These are phyloP conservation scores for Trypoxylus dichotomus DNA, from an alignment of 1,140 invertebrate species.

Conservation along the genomic window DNA sequence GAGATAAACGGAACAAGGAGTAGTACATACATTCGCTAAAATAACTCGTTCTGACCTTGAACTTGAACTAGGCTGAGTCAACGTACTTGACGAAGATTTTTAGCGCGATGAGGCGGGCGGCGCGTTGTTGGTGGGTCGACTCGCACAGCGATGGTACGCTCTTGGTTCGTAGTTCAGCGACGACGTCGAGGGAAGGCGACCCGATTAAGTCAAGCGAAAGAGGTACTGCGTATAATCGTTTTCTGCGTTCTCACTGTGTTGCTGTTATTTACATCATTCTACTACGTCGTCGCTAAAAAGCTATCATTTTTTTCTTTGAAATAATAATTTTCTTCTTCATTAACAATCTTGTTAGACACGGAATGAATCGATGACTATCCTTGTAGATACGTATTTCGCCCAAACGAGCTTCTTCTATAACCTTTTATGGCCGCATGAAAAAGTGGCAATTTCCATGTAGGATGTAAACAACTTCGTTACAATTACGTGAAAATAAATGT, in stretches of 20 bases:
- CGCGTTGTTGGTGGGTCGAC: constrained; percentile 2
- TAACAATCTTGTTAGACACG: not conserved
- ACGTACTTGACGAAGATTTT: constrained; percentile 29
- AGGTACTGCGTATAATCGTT: not conserved
- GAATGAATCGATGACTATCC: not conserved
- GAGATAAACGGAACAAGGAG: constrained; percentile 13
- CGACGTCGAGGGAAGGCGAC: not conserved
- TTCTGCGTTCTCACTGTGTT: not conserved
- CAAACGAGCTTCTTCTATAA: too few relatives aligned
- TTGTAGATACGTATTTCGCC: too few relatives aligned
- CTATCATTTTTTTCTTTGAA: too few relatives aligned
- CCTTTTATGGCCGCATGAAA: too few relatives aligned
- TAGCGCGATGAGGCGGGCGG: constrained; percentile 1
- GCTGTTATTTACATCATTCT: too few relatives aligned
- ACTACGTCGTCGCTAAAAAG: too few relatives aligned
- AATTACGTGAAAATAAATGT: constrained; percentile 7
- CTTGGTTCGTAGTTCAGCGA: not conserved
- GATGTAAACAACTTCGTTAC: not conserved
- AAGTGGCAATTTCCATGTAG: not conserved
- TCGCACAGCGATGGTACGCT: not conserved
- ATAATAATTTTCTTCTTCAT: not conserved
- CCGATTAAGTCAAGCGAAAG: not conserved
- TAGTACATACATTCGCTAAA: constrained; percentile 31
- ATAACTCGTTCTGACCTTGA: constrained; percentile 35
- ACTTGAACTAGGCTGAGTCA: constrained; percentile 34